Base-by-base conservation (phyloP, 2,113 vertebrate genomes). In the Hipposideros armiger region DNA sequence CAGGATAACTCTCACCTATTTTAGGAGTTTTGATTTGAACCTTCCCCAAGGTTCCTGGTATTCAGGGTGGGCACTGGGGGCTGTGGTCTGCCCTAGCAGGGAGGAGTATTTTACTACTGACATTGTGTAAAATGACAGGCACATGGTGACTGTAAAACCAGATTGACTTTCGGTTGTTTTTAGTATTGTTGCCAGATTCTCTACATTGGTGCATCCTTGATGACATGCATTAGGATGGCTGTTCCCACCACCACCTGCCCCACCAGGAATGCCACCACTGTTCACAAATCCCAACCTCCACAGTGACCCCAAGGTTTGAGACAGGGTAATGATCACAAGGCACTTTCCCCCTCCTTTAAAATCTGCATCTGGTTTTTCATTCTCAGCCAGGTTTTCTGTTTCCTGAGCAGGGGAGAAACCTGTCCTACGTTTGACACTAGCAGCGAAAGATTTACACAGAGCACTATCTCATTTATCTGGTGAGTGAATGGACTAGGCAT, bases 241-340 rank as follows among this genome's bases (percentile, higher is more conserved):
- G 0, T 52, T 83, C 2, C 36, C 2, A 1, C 2, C 14, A 4
- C 4, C 19, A 1, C 30, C 0, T 1, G 14, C 24, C 28, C 2
- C 15, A 14, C 1, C 0, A 9, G 62, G 9, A 6, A 84, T 20
- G 20, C 0, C 6, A 32, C 4, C 30, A 19, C 16, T n/a, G 45
- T 28, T 9, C 8, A 45, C 19, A n/a, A 22, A 20, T 64, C n/a
- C 17, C 28, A 28, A 17, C 4, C 5, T 26, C 42, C 11, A 40
- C 11, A 1, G 8, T 14, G 30, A 74, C 19, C 45, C 24, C n/a
- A n/a, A 26, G 3, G 10, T 74, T 20, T 45, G 69, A 77, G 16
- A 52, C 5, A 54, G 1, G 14, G 26, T 1, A 24, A 0, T 32
- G 16, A 24, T 40, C 3, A 60, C 32, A n/a, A 88, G 52, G 13